Conservation (phyloP, 2,888 invertebrate genomes). For the Callinectes sapidus region DNA sequence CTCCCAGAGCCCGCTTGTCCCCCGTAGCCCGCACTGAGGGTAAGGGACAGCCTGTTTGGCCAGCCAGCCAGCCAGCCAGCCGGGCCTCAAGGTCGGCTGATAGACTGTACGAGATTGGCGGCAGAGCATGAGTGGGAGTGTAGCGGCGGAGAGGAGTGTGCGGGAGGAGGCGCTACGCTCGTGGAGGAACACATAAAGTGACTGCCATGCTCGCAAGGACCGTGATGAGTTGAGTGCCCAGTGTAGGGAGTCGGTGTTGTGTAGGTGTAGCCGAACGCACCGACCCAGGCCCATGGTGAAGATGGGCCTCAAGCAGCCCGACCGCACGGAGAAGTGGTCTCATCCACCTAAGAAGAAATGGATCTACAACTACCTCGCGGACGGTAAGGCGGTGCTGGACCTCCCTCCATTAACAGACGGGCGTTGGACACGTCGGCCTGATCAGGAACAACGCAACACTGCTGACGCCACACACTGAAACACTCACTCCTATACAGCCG, state of each 20-base stretch:
- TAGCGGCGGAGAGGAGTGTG: slow-evolving; percentile 19
- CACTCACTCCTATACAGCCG: neutral
- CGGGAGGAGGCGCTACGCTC: neutral
- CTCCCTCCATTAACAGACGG: neutral
- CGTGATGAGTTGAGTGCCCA: slow-evolving; percentile 42
- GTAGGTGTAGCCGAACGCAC: slow-evolving; percentile 30
- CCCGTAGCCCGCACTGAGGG: neutral
- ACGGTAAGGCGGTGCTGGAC: slow-evolving; percentile 51
- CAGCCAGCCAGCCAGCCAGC: slow-evolving; percentile 24
- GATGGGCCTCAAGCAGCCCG: slow-evolving; percentile 63
- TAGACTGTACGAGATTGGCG: slow-evolving; percentile 39
- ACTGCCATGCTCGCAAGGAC: slow-evolving; percentile 27
- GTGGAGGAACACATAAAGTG: slow-evolving; percentile 38
- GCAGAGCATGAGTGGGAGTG: slow-evolving; percentile 31
- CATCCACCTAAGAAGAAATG: slow-evolving; percentile 69
- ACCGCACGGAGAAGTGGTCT: slow-evolving; percentile 60
- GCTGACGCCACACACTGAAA: slow-evolving; percentile 8
- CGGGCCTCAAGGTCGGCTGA: slow-evolving; percentile 43
- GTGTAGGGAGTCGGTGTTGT: slow-evolving; percentile 39
- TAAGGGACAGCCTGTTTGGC: slow-evolving; percentile 13
- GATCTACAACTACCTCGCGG: slow-evolving; percentile 65
- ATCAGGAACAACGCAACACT: neutral
- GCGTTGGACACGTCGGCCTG: slow-evolving; percentile 1
- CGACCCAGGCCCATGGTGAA: slow-evolving; percentile 37
- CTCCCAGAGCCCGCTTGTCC: neutral